Percentiles rank a stretch among this genome's conserved stretches.
phyloP scores from a whole-genome alignment of 2,888 invertebrate genomes.

The Drosophila niveifrons region DNA sequence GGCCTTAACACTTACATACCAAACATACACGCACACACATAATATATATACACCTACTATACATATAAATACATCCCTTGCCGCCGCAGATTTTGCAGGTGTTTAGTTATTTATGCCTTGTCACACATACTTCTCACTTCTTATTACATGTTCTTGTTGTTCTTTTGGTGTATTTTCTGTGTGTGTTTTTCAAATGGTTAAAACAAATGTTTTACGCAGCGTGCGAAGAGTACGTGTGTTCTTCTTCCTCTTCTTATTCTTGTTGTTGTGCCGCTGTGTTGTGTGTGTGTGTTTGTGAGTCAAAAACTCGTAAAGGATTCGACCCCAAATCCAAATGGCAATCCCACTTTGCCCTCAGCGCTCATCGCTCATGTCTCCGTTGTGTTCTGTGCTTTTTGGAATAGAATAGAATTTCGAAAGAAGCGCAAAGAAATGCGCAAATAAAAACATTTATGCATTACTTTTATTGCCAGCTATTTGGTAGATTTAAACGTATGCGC shows the following conservation, averaged over 20 bases:
- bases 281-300: conserved; percentile 18
- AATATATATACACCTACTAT: no score
- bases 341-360: conserved; percentile 31
- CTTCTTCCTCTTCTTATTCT: background rate
- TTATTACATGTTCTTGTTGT: conserved; percentile 48
- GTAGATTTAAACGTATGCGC: conserved; percentile 28
- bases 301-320: conserved; percentile 59
- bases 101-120: conserved; percentile 80
- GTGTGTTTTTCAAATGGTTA: conserved; percentile 35
- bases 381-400: background rate
- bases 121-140: conserved; percentile 66
- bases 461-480: conserved; percentile 43
- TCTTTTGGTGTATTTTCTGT: conserved; percentile 22
- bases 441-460: conserved; percentile 61
- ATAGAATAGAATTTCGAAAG: conserved; percentile 45
- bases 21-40: background rate
- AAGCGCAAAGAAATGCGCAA: conserved; percentile 40
- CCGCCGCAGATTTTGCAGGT: conserved; percentile 67
- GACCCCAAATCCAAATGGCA: conserved; percentile 52
- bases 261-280: no score
- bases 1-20: conserved; percentile 1
- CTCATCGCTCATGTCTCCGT: conserved; percentile 45
- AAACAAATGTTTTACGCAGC: conserved; percentile 27
- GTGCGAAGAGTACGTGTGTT: background rate
- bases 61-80: background rate